Evolutionary conservation across 2,797 vertebrate species (phyloP).

Genomic region (Hoplostethus atlanticus): DNA sequence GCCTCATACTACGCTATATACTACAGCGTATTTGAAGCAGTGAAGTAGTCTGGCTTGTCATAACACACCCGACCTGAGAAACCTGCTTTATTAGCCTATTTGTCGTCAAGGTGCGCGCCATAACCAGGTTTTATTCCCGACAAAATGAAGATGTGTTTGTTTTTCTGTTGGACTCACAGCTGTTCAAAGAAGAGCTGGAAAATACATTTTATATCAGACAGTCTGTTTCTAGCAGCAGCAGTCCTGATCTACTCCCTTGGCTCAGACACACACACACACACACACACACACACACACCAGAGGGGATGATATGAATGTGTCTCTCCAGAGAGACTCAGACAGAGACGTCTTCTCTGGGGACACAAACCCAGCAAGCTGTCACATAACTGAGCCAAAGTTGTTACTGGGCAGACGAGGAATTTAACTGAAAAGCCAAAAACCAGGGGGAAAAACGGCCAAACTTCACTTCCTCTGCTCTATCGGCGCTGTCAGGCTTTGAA

Average conservation of each 20-base stretch:
- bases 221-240: neutral
- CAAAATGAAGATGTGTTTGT: neutral
- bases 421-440: conserved; percentile 25
- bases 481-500: conserved; percentile 28
- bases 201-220: too few relatives aligned
- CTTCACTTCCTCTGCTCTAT: neutral
- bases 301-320: conserved; percentile 45
- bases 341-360: conserved; percentile 48
- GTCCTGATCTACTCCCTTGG: conserved; percentile 13
- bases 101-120: neutral
- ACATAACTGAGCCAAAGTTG: conserved; percentile 48
- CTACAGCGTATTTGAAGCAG: neutral
- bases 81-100: conserved; percentile 9
- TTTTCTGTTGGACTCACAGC: conserved; percentile 4
- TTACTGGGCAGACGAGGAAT: conserved; percentile 45
- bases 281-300: neutral
- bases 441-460: conserved; percentile 14
- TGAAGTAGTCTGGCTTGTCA: conserved; percentile 13
- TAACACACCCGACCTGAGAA: conserved; percentile 5
- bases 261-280: conserved; percentile 10
- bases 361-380: conserved; percentile 55
- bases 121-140: conserved; percentile 7
- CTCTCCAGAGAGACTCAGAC: conserved; percentile 38
- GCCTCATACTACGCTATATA: neutral
- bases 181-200: neutral